phyloP scores from a whole-genome alignment of 1,140 invertebrate genomes.

The Drosophila fuyamai region DNA sequence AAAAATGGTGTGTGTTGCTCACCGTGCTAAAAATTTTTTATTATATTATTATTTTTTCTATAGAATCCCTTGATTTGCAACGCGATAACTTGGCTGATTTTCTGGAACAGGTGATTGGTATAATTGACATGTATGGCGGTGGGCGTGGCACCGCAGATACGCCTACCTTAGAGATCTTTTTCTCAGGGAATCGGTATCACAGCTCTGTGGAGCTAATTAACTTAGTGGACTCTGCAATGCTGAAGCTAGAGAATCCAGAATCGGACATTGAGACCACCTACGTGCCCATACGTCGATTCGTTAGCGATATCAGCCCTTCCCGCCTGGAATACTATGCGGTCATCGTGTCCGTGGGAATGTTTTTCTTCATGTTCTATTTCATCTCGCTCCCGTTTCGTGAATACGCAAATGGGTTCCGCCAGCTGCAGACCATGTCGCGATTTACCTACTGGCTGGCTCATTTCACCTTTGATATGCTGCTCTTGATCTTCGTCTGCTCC shows the following conservation, averaged over 20 bases:
- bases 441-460: constrained; percentile 68
- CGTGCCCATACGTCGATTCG: constrained; percentile 60
- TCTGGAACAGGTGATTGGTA: constrained; percentile 66
- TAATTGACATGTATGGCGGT: constrained; percentile 53
- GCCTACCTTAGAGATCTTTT: constrained; percentile 50
- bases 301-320: constrained; percentile 68
- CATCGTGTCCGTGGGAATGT: constrained; percentile 67
- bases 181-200: constrained; percentile 76
- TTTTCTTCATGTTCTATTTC: constrained; percentile 80
- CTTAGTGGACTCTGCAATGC: constrained; percentile 66
- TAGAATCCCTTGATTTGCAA: constrained; percentile 61
- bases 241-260: constrained; percentile 30
- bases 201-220: constrained; percentile 77
- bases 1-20: constrained; percentile 32
- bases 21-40: not conserved
- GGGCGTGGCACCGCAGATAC: constrained; percentile 8
- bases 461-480: constrained; percentile 63
- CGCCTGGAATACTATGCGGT: constrained; percentile 73
- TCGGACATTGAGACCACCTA: constrained; percentile 59
- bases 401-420: constrained; percentile 71
- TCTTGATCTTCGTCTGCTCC: constrained; percentile 45
- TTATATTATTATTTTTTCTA: not conserved
- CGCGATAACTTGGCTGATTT: constrained; percentile 67
- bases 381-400: constrained; percentile 76
- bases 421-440: constrained; percentile 73